These are phyloP conservation scores for Dinomys branickii DNA, from an alignment of 2,113 vertebrate species.

Conservation along the genomic window DNA sequence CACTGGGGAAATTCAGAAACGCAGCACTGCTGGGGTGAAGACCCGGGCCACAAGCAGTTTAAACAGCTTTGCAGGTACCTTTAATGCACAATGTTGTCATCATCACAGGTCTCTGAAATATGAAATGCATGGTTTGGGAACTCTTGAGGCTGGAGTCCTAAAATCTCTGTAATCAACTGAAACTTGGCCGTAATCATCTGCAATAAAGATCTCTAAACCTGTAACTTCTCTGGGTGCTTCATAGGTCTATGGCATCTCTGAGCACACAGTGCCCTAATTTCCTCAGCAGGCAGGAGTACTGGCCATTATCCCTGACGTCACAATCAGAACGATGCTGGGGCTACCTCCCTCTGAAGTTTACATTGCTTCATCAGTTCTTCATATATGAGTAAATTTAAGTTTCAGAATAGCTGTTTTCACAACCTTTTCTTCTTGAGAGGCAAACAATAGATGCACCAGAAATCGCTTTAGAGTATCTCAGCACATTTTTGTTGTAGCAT, in stretches of 20 bases:
- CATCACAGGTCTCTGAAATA: neutral
- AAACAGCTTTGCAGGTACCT: neutral
- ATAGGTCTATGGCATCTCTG: neutral
- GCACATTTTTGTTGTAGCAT: neutral
- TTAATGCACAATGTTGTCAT: neutral
- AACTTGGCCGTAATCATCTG: neutral
- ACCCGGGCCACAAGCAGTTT: neutral
- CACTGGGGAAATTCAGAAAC: neutral
- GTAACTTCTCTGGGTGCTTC: neutral
- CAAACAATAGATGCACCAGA: conserved; percentile 12
- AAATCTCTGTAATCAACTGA: conserved; percentile 15
- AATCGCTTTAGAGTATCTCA: neutral
- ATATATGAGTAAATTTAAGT: conserved; percentile 25
- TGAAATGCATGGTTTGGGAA: neutral
- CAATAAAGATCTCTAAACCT: neutral
- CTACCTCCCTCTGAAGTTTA: neutral
- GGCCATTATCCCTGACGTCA: neutral
- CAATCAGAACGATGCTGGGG: neutral
- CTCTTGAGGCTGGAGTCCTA: neutral
- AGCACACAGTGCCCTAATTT: neutral
- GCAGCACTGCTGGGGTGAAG: neutral
- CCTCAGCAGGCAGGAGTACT: neutral
- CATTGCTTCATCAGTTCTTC: conserved; percentile 29
- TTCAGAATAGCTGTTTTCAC: conserved; percentile 20
- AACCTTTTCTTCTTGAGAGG: neutral